Evolutionary conservation across 1,140 invertebrate genomes (phyloP).

Genomic region (Hylaeus anthracinus): DNA sequence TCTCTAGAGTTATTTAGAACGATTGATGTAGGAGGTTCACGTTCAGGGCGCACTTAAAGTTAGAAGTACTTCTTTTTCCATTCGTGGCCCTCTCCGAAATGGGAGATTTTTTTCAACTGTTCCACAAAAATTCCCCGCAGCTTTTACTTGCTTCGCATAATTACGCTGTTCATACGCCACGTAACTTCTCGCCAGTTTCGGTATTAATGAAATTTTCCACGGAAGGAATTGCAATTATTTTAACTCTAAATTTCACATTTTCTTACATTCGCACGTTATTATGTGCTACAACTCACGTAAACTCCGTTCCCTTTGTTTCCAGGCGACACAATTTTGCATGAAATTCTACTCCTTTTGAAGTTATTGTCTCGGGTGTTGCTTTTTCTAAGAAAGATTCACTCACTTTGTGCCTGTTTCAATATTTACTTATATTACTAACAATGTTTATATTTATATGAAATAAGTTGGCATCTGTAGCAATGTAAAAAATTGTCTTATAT

Average conservation of each 20-base stretch:
- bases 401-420: neutral
- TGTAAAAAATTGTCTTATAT: no score
- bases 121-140: neutral
- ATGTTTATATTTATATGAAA: no score
- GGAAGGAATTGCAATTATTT: conserved; percentile 37
- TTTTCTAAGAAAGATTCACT: neutral
- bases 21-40: conserved; percentile 55
- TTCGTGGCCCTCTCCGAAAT: neutral
- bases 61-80: conserved; percentile 14
- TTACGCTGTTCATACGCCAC: neutral
- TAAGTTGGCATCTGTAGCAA: no score
- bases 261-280: neutral
- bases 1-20: conserved; percentile 53
- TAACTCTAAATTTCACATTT: neutral
- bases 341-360: neutral
- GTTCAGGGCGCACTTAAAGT: conserved; percentile 43
- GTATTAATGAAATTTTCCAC: conserved; percentile 4
- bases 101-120: neutral
- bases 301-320: neutral
- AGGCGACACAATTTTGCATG: neutral
- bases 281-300: neutral
- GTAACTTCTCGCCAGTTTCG: neutral
- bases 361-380: neutral
- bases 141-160: neutral
- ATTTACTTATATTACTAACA: neutral